Evolutionary conservation across 2,888 invertebrate species (phyloP), one percentile per base, ranked within the genome.

Genomic region (Acanthococcus lagerstroemiae): DNA sequence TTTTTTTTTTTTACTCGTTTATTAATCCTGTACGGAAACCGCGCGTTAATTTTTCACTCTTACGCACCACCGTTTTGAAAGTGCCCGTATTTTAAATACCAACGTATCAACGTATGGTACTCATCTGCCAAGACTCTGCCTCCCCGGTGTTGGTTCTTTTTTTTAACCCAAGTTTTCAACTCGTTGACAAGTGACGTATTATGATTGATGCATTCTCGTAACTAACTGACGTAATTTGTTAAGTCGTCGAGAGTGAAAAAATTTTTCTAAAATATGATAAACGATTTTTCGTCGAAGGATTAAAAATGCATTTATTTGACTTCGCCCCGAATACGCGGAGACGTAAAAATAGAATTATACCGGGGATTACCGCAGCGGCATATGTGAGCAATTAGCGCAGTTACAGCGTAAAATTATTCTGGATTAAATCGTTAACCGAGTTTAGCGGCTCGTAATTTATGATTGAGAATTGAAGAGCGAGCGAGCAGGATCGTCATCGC

Each of bases 221-320:
- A 55, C 61, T 19, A 61, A 61, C 61, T 61, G 52, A 61, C 61
- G 61, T 61, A 61, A 61, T 61, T 61, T 61, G 61, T 52, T 52
- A 50, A 61, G 52, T 61, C 50, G 52, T 44, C 21, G 9, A 52
- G 22, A 24, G 21, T 15, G n/a, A 15, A 30, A 19, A 52, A 54
- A 21, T 46, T 17, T 19, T 25, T 61, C 22, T 50, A 50, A 61
- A 61, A 50, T 61, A 50, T 61, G 61, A 61, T 61, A 61, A 61
- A 61, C 61, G 61, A 61, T 61, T 61, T 52, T 22, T 61, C 61
- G 61, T 61, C 37, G 61, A 27, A 61, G 61, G 61, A 61, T 61
- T 61, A 61, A 61, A 61, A 61, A 61, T 50, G 50, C 27, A 61
- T 61, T 61, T 61, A 61, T 61, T 61, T 52, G 46, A 30, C 21